phyloP scores from a whole-genome alignment of 2,113 vertebrate genomes.

The Brachirus orientalis region DNA sequence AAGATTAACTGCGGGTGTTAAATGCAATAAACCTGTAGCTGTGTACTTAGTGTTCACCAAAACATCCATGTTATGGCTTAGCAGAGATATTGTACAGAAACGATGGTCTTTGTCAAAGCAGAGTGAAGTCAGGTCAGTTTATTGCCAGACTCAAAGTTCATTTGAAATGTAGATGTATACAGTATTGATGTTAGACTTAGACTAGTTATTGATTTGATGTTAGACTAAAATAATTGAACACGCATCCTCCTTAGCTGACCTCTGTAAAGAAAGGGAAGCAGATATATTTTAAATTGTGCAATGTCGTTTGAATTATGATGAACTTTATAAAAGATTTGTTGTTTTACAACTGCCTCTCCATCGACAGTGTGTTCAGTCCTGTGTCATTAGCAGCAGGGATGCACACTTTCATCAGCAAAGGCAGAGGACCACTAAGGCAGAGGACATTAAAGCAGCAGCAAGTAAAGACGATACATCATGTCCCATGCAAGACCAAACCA shows the following conservation, averaged over 20 bases:
- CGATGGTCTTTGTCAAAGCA: too few relatives aligned
- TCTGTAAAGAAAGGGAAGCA: background rate
- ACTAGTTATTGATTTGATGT: background rate
- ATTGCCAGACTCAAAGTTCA: background rate
- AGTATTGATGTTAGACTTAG: background rate
- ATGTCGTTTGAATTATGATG: background rate
- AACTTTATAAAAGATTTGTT: background rate
- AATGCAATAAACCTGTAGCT: too few relatives aligned
- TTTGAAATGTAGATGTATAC: background rate
- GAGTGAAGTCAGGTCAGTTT: too few relatives aligned
- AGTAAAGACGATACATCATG: background rate
- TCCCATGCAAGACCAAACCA: constrained; percentile 2
- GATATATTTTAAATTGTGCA: background rate
- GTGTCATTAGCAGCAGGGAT: too few relatives aligned
- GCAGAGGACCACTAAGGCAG: too few relatives aligned
- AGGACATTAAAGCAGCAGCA: background rate
- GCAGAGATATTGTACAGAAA: too few relatives aligned
- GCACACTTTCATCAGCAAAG: too few relatives aligned
- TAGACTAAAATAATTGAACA: too few relatives aligned
- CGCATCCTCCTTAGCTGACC: background rate
- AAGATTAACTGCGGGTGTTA: background rate
- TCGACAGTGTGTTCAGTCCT: background rate
- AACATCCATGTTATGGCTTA: background rate
- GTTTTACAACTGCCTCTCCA: background rate
- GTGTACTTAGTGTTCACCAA: too few relatives aligned